A percentile compares a stretch with the other conserved stretches of the same genome.
Evolutionary conservation across 23 tunicate species (phyloP).

Genomic region (Halocynthia roretzi): DNA sequence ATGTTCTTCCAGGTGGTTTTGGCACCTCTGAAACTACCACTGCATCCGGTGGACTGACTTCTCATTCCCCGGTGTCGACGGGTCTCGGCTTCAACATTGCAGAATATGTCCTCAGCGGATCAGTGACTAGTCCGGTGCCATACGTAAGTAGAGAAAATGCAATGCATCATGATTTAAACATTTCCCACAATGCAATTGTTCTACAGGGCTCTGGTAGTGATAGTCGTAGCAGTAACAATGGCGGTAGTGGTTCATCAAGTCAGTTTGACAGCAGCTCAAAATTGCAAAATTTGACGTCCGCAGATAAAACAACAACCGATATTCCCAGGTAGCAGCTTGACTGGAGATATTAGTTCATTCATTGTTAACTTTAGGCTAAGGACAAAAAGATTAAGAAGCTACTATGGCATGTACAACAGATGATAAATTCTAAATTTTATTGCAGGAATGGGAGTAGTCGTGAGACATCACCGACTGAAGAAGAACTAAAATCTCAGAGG

Average conservation of each 20-base stretch:
- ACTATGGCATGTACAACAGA: too few relatives aligned
- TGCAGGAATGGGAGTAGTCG: constrained; percentile 9
- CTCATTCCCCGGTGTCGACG: neutral
- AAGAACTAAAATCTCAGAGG: constrained; percentile 1
- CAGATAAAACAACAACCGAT: too few relatives aligned
- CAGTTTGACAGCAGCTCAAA: neutral
- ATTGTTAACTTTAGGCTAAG: too few relatives aligned
- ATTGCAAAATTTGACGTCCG: too few relatives aligned
- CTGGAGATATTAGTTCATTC: too few relatives aligned
- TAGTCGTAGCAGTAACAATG: neutral
- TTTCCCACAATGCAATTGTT: neutral
- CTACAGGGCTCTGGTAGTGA: constrained; percentile 1
- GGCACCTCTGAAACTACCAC: constrained; percentile 4
- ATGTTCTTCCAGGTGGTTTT: neutral
- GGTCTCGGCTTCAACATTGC: constrained; percentile 4
- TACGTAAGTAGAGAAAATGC: neutral
- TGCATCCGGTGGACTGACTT: neutral
- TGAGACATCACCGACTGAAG: constrained; percentile 24
- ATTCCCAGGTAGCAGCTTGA: too few relatives aligned
- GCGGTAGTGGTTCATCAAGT: neutral
- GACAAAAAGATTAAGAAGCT: too few relatives aligned
- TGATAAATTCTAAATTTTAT: neutral
- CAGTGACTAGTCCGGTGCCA: neutral
- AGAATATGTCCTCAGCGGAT: constrained; percentile 15
- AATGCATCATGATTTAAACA: neutral